A percentile compares a stretch with the other conserved stretches of the same genome.
Conservation (phyloP, 1,140 invertebrate genomes). For the Pachypsylla venusta region DNA sequence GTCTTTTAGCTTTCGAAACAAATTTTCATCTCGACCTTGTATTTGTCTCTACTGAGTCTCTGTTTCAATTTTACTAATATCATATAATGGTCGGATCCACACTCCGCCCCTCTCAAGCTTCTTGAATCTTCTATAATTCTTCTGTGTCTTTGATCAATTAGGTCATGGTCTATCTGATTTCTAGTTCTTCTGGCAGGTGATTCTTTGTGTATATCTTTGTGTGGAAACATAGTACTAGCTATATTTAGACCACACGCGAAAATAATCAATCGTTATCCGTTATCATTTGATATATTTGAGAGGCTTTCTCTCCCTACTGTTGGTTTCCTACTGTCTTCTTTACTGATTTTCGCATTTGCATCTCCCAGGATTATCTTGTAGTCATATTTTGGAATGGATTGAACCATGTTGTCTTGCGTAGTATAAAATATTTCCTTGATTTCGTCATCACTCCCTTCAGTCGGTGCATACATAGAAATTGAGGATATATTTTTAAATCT, state of each 20-base stretch:
- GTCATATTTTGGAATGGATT: not conserved
- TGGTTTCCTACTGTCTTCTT: conserved; percentile 10
- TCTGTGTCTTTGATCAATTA: conserved; percentile 15
- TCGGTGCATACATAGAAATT: conserved; percentile 5
- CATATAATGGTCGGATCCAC: conserved; percentile 17
- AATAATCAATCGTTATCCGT: conserved; percentile 17
- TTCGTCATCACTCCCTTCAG: conserved; percentile 6
- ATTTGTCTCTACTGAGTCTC: too few species aligned
- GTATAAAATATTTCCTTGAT: conserved; percentile 7
- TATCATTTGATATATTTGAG: conserved; percentile 21
- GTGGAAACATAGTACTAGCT: conserved; percentile 18
- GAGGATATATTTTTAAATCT: not conserved
- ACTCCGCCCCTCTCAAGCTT: conserved; percentile 16
- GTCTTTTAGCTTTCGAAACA: too few species aligned
- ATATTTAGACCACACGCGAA: conserved; percentile 18
- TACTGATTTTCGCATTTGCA: conserved; percentile 17
- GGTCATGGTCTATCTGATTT: conserved; percentile 21
- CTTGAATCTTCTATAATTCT: conserved; percentile 11
- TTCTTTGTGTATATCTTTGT: conserved; percentile 19
- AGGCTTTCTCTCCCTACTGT: conserved; percentile 27
- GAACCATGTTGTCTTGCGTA: not conserved
- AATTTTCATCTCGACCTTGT: too few species aligned
- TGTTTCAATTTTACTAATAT: conserved; percentile 15
- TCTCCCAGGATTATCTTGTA: conserved; percentile 16
- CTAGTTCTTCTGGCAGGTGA: conserved; percentile 16